Percentiles rank a stretch among this genome's conserved stretches.
Conservation (phyloP, 2,113 vertebrate genomes). For the Gobiocypris rarus region DNA sequence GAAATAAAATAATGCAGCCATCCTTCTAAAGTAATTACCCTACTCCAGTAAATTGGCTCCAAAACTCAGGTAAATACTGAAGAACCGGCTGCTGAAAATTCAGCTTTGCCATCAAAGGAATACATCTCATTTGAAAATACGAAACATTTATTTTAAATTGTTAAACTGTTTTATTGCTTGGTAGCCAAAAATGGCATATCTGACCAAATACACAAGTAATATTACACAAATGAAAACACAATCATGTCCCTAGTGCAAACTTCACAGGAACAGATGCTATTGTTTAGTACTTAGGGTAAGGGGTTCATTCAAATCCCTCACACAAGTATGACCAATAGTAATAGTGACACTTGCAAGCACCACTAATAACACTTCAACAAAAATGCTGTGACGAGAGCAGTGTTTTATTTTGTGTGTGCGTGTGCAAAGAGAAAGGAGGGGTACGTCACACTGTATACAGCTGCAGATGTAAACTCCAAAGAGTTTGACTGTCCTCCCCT, state of each 20-base stretch:
- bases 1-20: too few species aligned
- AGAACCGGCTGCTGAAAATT: too few species aligned
- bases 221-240: background rate
- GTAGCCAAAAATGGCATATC: too few species aligned
- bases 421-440: background rate
- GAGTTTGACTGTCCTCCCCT: conserved; percentile 41
- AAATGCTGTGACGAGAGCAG: background rate
- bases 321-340: conserved; percentile 10
- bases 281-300: background rate
- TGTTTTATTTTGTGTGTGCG: background rate
- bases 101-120: too few species aligned
- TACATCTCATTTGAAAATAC: too few species aligned
- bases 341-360: conserved; percentile 30
- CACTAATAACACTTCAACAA: conserved; percentile 25
- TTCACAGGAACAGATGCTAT: background rate
- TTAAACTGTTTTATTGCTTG: too few species aligned
- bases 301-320: background rate
- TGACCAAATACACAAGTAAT: background rate
- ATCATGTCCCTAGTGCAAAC: background rate
- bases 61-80: too few species aligned
- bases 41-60: too few species aligned
- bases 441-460: background rate
- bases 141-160: too few species aligned
- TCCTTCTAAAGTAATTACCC: too few species aligned
- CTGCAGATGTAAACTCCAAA: conserved; percentile 33